Evolutionary conservation across 2,888 invertebrate species (phyloP), one percentile per base, ranked within the genome.

Genomic region (Diarsia dahlii): DNA sequence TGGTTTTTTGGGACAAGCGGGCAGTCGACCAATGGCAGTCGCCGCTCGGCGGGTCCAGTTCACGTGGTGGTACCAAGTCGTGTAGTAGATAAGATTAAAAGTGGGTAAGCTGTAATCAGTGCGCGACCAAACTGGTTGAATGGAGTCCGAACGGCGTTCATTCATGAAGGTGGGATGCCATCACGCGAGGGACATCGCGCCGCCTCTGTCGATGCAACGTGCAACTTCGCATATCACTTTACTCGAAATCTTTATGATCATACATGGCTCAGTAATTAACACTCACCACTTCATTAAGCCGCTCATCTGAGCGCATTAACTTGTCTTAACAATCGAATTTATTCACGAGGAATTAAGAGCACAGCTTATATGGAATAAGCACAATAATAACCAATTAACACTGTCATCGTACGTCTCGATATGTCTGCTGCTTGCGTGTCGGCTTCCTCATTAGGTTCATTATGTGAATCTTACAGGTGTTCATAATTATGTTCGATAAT

Each of bases 41-140:
- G 87, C 80, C 85, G 87, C 87, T 90, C 86, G 86, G 89, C 87
- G 89, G 89, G 87, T 82, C 82, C 85, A 85, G 90, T 91, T 91
- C 92, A 92, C 92, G 92, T 92, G 91, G 91, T 89, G 90, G 90
- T 89, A 88, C 90, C 88, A 90, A 91, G 90, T 90, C 91, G 91
- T 92, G 93, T 94, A 93, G 95, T 94, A 95, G 96, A 96, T 96
- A 95, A 96, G 95, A 94, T 95, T 94, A 93, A 93, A 94, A 93
- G 94, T 94, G 93, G 92, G 91, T 91, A 92, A 92, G 91, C 93
- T 92, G 93, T 94, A 94, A 96, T 95, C 96, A 96, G 95, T 94
- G 95, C 96, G 95, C 93, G 95, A 95, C 96, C 93, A 94, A 95
- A 94, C 95, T 94, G 94, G 94, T 94, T 96, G 94, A 95, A 96